Conservation (phyloP, 2,113 vertebrate genomes). For the Etheostoma spectabile region DNA sequence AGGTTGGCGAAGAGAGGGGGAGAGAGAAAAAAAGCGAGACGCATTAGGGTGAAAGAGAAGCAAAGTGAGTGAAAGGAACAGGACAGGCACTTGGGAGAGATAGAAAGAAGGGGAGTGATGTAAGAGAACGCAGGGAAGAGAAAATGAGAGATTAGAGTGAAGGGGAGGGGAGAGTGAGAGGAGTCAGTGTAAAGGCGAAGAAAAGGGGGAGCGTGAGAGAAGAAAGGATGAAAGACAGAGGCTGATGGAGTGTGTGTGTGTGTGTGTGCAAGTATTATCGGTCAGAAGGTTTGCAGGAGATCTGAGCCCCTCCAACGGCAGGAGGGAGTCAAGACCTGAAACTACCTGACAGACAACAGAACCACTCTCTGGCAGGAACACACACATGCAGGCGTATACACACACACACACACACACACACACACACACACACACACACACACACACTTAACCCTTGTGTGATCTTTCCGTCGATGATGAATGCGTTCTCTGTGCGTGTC, state of each 20-base stretch:
- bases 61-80: conserved; percentile 54
- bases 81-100: conserved; percentile 58
- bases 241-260: not conserved
- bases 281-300: conserved; percentile 39
- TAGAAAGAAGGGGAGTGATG: conserved; percentile 34
- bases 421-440: not conserved
- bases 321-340: conserved; percentile 39
- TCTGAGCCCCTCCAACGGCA: conserved; percentile 20
- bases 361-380: conserved; percentile 35
- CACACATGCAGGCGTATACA: conserved; percentile 9
- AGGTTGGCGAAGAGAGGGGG: conserved; percentile 6
- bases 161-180: conserved; percentile 39
- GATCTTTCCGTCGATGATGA: no score
- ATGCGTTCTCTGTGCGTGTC: no score
- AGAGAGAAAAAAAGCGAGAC: conserved; percentile 26
- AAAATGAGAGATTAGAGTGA: conserved; percentile 56
- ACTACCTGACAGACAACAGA: conserved; percentile 57
- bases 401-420: not conserved
- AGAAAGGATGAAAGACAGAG: conserved; percentile 62
- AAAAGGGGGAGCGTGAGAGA: conserved; percentile 46
- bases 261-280: conserved; percentile 10
- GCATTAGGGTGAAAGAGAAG: conserved; percentile 60
- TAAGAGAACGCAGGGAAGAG: conserved; percentile 22
- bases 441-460: no score
- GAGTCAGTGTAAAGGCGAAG: conserved; percentile 39